Evolutionary conservation across 2,113 vertebrate species (phyloP).

Genomic region (Coracopsis vasa): DNA sequence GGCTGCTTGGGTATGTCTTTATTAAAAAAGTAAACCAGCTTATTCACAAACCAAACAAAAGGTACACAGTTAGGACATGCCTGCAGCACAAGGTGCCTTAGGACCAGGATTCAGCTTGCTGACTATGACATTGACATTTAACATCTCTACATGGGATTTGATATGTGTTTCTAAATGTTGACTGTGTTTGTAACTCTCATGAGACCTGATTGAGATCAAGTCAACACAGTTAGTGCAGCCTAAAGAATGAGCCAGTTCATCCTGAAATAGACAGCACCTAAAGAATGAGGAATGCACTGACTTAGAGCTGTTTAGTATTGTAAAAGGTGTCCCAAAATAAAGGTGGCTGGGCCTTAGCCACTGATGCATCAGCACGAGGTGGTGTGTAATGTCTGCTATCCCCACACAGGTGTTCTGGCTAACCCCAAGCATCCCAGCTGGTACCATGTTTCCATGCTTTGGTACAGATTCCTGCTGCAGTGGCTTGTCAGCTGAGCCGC

Average conservation of each 20-base stretch:
- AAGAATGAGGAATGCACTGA: neutral
- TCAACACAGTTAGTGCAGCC: neutral
- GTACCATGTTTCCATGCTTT: neutral
- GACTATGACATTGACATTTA: neutral
- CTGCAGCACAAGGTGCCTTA: neutral
- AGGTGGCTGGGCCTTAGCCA: neutral
- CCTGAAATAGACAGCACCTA: neutral
- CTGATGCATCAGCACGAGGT: neutral
- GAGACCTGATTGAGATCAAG: neutral
- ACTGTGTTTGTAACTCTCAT: neutral
- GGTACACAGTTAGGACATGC: neutral
- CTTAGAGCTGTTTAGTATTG: neutral
- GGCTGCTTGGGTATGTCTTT: neutral
- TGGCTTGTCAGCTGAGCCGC: neutral
- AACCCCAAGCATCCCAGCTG: neutral
- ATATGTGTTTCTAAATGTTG: neutral
- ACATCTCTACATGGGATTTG: rapidly evolving
- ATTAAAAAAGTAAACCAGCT: neutral
- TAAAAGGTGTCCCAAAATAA: neutral
- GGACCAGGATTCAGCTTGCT: neutral
- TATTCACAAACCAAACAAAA: neutral
- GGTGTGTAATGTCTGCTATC: neutral
- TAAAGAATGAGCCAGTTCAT: neutral
- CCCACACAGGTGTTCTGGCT: neutral
- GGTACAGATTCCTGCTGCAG: neutral